Base-by-base conservation (phyloP, 2,888 invertebrate genomes). In the Drosophila tripunctata region DNA sequence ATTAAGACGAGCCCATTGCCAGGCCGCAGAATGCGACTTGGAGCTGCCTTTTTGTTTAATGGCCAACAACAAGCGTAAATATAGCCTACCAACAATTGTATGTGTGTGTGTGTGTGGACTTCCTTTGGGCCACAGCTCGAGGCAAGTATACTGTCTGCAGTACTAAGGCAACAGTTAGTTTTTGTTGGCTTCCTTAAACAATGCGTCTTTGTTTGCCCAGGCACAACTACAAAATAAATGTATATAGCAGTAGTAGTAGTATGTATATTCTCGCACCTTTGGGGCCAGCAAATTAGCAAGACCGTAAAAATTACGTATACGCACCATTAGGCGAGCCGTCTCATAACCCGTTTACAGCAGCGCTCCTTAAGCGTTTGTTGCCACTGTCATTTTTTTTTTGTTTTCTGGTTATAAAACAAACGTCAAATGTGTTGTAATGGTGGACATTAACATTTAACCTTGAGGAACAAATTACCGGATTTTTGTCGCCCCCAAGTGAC, bases 391-490 rank as follows among this genome's bases (percentile, higher is more conserved):
- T 33, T 22, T 36, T 31, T 36, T 8, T 17, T 36, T 4, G 15
- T 50, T 15, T 24, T 14, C 12, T 14, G 43, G 58, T 38, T 54
- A 45, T 54, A 63, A 75, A 78, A 71, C 78, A 75, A 79, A 70
- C 72, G 78, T 74, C 87, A 77, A 88, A 74, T 85, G 86, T 80
- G 74, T 70, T 61, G 61, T 84, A 84, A 83, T 84, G 87, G 54
- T 81, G 67, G 66, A 78, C 83, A 87, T 84, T 84, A 84, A 87
- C 83, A 81, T 84, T 87, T 85, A 87, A 85, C 83, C 83, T 88
- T 88, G 63, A 60, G 71, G 67, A 68, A 76, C 88, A 84, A 84
- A 84, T 84, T 88, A 87, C 88, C 71, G 76, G 73, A 88, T 87
- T 85, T 85, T 84, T 73, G 88, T 78, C 75, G 61, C 75, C 82